A percentile compares a stretch with the other conserved stretches of the same genome.
Evolutionary conservation across 2,797 vertebrate genomes (phyloP).

Genomic region (Antrozous pallidus): DNA sequence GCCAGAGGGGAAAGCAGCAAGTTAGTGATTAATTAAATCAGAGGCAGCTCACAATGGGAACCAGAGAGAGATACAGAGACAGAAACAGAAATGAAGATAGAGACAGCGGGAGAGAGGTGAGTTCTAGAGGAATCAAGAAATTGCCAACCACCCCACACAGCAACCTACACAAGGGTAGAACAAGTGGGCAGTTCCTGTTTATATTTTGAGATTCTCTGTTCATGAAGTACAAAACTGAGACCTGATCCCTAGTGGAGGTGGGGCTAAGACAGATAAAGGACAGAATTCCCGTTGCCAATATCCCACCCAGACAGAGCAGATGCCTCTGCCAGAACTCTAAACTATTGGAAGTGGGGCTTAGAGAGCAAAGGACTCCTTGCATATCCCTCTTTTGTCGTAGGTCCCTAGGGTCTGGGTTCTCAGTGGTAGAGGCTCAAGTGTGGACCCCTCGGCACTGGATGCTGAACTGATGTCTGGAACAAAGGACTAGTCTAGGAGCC

Average conservation of each 20-base stretch:
- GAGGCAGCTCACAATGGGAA: not conserved
- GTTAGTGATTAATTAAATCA: not conserved
- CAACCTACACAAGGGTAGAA: not conserved
- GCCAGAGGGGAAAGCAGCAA: not conserved
- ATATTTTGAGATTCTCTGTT: not conserved
- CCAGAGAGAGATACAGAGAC: not conserved
- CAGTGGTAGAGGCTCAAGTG: not conserved
- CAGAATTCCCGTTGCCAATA: not conserved
- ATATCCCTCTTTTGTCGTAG: not conserved
- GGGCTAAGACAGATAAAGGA: not conserved
- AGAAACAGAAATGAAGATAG: not conserved
- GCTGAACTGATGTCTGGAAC: not conserved
- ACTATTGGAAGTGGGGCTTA: not conserved
- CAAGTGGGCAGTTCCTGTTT: not conserved
- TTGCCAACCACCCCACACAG: not conserved
- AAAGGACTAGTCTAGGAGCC: not conserved
- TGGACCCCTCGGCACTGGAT: not conserved
- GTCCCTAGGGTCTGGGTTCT: not conserved
- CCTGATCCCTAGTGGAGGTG: not conserved
- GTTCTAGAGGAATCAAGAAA: not conserved
- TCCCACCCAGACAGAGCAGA: conserved; percentile 23
- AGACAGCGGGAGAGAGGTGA: not conserved
- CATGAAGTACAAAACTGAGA: not conserved
- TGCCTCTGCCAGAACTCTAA: not conserved
- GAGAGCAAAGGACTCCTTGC: not conserved